phyloP scores from a whole-genome alignment of 2,113 vertebrate species.

The Callithrix jacchus region DNA sequence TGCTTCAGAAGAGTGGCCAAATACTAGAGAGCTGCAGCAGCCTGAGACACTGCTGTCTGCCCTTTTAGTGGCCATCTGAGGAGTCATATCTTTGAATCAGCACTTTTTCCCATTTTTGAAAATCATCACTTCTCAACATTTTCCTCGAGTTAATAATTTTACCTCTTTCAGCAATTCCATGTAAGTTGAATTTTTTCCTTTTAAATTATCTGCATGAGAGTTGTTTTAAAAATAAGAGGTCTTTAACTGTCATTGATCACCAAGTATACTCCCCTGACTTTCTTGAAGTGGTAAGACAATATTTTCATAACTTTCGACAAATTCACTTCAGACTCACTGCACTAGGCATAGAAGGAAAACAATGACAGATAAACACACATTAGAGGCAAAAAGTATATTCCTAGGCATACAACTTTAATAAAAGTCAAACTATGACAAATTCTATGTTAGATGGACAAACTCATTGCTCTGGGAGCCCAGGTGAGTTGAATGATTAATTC shows the following conservation, averaged over 20 bases:
- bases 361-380: neutral
- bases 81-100: slow-evolving; percentile 33
- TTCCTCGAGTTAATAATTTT: slow-evolving; percentile 24
- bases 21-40: neutral
- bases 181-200: slow-evolving; percentile 14
- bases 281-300: neutral
- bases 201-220: neutral
- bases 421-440: neutral
- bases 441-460: neutral
- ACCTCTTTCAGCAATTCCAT: slow-evolving; percentile 19
- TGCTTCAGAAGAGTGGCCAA: neutral
- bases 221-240: neutral
- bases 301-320: slow-evolving; percentile 25
- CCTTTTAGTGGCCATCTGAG: neutral
- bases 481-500: neutral
- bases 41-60: neutral
- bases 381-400: neutral
- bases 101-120: slow-evolving; percentile 40
- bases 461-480: neutral
- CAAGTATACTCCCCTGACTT: neutral
- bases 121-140: slow-evolving; percentile 43
- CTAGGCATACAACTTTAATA: neutral
- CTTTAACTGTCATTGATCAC: neutral
- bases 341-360: slow-evolving; percentile 1
- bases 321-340: neutral